Base-by-base conservation (phyloP, 2,888 invertebrate species). In the Cotesia congregata region DNA sequence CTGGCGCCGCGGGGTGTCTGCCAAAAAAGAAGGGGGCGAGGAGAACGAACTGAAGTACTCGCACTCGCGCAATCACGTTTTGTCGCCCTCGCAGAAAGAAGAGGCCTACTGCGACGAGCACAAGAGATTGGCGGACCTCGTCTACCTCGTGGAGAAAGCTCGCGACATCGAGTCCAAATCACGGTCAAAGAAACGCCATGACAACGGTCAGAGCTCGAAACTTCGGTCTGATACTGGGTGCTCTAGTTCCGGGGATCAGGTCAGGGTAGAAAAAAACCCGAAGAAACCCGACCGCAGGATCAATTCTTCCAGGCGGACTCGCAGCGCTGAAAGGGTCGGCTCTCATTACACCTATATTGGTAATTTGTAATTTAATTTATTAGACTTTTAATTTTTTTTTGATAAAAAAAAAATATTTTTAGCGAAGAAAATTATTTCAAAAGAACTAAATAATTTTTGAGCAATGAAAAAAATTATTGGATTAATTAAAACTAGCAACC, bases 261-360 rank as follows among this genome's bases (percentile, higher is more conserved):
- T 80, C 39, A 82, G 68, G 68, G 62, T 71, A 69, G 68, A 82
- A 82, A 85, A 83, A 59, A 82, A 79, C 60, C 83, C 74, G 68
- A 86, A 77, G 69, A 86, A 86, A 67, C 85, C 85, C 67, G 86
- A 86, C 60, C 87, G 86, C 68, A 83, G 87, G 61, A 77, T 86
- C 64, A 86, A 85, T 79, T 83, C 86, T 2, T 83, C 87, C 75
- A 83, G 88, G 72, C 84, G 89, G 77, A 85, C 87, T 50, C 84
- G 88, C 73, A 89, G 89, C 79, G 89, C 88, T 17, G 89, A 89
- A 50, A 83, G 88, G 77, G 83, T 85, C 12, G 88, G 87, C 74
- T 86, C 88, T 1, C 88, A 89, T 81, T 89, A 89, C 69, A 89
- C 89, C 38, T 89, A 89, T 50, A 89, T 89, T 65, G 89, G 89